phyloP scores from a whole-genome alignment of 2,888 invertebrate genomes.

The Phyto melanocephala region DNA sequence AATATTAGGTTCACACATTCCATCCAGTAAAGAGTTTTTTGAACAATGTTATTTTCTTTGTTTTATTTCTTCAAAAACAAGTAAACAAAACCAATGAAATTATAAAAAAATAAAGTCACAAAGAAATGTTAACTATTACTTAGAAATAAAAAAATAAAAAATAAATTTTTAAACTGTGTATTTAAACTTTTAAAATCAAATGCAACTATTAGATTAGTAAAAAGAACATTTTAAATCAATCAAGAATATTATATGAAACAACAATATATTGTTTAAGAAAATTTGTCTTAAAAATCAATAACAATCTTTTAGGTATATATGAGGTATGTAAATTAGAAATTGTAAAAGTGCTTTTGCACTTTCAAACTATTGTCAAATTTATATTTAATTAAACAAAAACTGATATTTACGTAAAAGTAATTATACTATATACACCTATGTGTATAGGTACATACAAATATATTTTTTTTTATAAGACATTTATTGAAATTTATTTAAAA shows the following conservation, averaged over 20 bases:
- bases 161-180: slow-evolving; percentile 30
- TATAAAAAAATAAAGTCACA: background rate
- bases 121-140: slow-evolving; percentile 26
- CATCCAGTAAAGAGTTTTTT: slow-evolving; percentile 58
- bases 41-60: slow-evolving; percentile 26
- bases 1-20: slow-evolving; percentile 54
- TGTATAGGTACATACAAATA: too few relatives aligned
- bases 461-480: too few relatives aligned
- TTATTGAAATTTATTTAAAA: too few relatives aligned
- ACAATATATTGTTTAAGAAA: too few relatives aligned
- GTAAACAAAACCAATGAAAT: slow-evolving; percentile 12
- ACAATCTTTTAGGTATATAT: background rate
- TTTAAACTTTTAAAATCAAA: slow-evolving; percentile 36
- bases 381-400: too few relatives aligned
- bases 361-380: too few relatives aligned
- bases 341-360: slow-evolving; percentile 58
- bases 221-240: background rate
- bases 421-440: background rate
- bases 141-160: slow-evolving; percentile 13
- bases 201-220: background rate
- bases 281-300: too few relatives aligned
- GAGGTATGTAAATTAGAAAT: slow-evolving; percentile 18
- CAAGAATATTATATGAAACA: background rate
- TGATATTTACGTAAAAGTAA: background rate
- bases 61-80: slow-evolving; percentile 16